These are phyloP conservation scores for Dendrolimus kikuchii DNA, from an alignment of 1,140 invertebrate genomes.

Conservation along the genomic window DNA sequence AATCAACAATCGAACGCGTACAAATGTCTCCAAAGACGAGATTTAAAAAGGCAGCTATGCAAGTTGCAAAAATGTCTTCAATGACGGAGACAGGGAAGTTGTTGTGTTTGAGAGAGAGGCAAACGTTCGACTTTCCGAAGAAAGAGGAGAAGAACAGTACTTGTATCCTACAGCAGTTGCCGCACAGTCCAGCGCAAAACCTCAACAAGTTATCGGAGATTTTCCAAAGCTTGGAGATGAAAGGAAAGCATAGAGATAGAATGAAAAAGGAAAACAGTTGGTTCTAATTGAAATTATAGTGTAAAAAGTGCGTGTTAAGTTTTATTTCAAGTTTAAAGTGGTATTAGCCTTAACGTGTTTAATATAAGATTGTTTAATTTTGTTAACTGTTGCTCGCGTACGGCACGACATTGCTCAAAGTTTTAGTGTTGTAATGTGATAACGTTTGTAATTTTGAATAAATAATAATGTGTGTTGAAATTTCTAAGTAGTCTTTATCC, in stretches of 20 bases:
- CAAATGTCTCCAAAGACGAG: conserved; percentile 51
- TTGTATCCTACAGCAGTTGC: conserved; percentile 41
- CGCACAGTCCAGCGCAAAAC: conserved; percentile 42
- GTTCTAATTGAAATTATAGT: conserved; percentile 36
- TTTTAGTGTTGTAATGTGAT: conserved; percentile 34
- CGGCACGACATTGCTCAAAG: conserved; percentile 53
- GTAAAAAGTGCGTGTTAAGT: conserved; percentile 25
- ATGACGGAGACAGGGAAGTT: conserved; percentile 54
- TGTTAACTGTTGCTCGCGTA: conserved; percentile 28
- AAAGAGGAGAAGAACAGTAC: conserved; percentile 25
- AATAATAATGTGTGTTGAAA: conserved; percentile 25
- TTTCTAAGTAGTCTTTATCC: conserved; percentile 6
- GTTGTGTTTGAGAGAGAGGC: conserved; percentile 48
- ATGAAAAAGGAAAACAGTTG: conserved; percentile 66
- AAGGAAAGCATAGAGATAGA: conserved; percentile 45
- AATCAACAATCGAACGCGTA: conserved; percentile 3
- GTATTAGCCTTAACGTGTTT: conserved; percentile 10
- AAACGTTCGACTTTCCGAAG: conserved; percentile 30
- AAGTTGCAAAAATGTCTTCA: conserved; percentile 50
- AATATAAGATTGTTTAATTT: conserved; percentile 30
- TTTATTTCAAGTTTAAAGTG: conserved; percentile 12
- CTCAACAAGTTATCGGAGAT: conserved; percentile 55
- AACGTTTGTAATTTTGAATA: conserved; percentile 14
- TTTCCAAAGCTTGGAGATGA: conserved; percentile 55
- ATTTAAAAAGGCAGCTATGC: conserved; percentile 57